Conservation (phyloP, 2,888 invertebrate species). For the Sycophila texana region DNA sequence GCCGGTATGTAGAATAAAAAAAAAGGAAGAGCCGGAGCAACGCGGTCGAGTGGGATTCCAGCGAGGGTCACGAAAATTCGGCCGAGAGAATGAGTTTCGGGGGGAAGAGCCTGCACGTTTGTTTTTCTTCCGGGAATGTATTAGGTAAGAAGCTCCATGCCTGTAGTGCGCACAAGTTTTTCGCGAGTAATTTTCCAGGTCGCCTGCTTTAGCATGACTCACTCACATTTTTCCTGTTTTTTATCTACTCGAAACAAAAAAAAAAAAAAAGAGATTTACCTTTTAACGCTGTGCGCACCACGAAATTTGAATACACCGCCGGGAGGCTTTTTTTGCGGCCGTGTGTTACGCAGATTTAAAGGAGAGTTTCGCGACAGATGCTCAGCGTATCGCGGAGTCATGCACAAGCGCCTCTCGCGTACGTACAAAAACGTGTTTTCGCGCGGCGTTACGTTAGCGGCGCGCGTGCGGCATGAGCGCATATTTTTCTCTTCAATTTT, state of each 20-base stretch:
- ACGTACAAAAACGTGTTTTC: conserved; percentile 18
- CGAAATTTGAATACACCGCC: not conserved
- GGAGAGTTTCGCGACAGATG: conserved; percentile 3
- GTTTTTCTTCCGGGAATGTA: no score
- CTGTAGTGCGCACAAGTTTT: no score
- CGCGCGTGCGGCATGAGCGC: not conserved
- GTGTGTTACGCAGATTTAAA: conserved; percentile 20
- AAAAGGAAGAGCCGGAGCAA: no score
- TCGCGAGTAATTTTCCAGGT: no score
- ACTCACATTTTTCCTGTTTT: no score
- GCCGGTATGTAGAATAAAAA: no score
- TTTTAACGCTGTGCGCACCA: no score
- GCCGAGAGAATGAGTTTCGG: not conserved
- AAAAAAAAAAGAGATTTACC: no score
- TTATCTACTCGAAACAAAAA: no score
- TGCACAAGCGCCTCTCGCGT: not conserved
- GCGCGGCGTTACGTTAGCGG: conserved; percentile 13
- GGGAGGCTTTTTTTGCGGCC: not conserved
- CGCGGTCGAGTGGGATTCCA: not conserved
- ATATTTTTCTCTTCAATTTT: conserved; percentile 3
- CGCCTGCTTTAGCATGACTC: no score
- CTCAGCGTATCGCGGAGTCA: conserved; percentile 15
- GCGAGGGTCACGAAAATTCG: not conserved
- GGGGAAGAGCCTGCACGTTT: conserved; percentile 2
- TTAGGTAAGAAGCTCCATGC: no score